Evolutionary conservation across 1,140 invertebrate genomes (phyloP), one percentile per base, ranked within the genome.

Genomic region (Procambarus clarkii): DNA sequence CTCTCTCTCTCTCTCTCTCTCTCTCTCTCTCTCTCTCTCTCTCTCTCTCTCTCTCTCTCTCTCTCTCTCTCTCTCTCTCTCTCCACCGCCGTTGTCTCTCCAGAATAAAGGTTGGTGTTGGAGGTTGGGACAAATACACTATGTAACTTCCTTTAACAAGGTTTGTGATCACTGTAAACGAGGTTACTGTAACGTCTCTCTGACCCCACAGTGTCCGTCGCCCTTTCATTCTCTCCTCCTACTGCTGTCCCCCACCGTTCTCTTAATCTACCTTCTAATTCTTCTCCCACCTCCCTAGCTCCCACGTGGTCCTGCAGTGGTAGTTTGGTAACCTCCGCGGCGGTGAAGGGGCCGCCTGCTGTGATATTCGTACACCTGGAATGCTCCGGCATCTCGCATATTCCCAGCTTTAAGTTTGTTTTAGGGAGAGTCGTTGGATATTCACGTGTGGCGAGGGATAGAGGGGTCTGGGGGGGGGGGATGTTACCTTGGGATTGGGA

Each of bases 1-100:
- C 54, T n/a, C n/a, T n/a, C n/a, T 87, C 85, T 79, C 85, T 87
- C 54, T 87, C 34, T 44, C n/a, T 45, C 50, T 60, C 50, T 45
- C 54, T 54, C 50, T 54, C 21, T 78, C 50, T 58, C 46, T 77
- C 46, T 77, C 24, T 86, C n/a, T 78, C 50, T 69, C 34, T 71
- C 45, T 46, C 45, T 74, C 46, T 85, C 69, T 71, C 18, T 85
- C 44, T 46, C 44, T 48, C 69, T 45, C 69, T 81, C 79, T 54
- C 79, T 81, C 79, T 54, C 78, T 80, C 48, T 54, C 78, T 80
- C 78, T 54, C 78, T 80, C 78, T 54, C 78, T 80, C 46, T 50
- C 78, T 54, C 78, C 11, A 50, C n/a, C 64, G 2, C 64, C 15
- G 21, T 69, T 21, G 4, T 13, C 50, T 54, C 8, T 3, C 50